Base-by-base conservation (phyloP, 2,888 invertebrate genomes). In the Brachyptera risi region DNA sequence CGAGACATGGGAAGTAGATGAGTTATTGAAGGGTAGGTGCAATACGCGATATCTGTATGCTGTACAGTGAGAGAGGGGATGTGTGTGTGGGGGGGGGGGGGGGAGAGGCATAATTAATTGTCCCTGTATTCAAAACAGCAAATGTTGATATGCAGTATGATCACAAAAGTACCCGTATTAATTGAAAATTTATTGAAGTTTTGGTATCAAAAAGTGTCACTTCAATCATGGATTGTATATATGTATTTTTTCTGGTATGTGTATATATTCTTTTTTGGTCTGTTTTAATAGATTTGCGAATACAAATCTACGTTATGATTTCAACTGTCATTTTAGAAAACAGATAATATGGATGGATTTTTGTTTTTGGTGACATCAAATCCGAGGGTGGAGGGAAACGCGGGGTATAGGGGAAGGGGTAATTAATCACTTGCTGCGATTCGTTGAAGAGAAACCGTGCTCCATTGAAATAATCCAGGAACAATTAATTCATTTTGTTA, bases 121-220 rank as follows among this genome's bases (percentile, higher is more conserved):
- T 26, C 35, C 47, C 35, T 26, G 37, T 17, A 17, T 42, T 42
- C 42, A 42, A 42, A 42, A 42, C 42, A 42, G 24, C n/a, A n/a
- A n/a, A n/a, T n/a, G n/a, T n/a, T n/a, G n/a, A n/a, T n/a, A n/a
- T n/a, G n/a, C n/a, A n/a, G n/a, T n/a, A n/a, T n/a, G n/a, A n/a
- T n/a, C n/a, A n/a, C n/a, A n/a, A n/a, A n/a, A n/a, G n/a, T n/a
- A 26, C 50, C 49, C 58, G 62, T 56, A 64, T 64, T 64, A 64
- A 64, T 64, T 64, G 64, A 50, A 64, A 64, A 64, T 64, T 64
- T 64, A 64, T 64, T 60, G 64, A 64, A 64, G 64, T 62, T 64
- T 62, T 59, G 58, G 60, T 58, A 62, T 64, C 64, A 62, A 64
- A 64, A 64, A 64, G 59, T 64, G 64, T 64, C 62, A 64, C 60